These are phyloP conservation scores for Planiliza haematocheilus DNA, from an alignment of 2,113 vertebrate species.

Conservation along the genomic window DNA sequence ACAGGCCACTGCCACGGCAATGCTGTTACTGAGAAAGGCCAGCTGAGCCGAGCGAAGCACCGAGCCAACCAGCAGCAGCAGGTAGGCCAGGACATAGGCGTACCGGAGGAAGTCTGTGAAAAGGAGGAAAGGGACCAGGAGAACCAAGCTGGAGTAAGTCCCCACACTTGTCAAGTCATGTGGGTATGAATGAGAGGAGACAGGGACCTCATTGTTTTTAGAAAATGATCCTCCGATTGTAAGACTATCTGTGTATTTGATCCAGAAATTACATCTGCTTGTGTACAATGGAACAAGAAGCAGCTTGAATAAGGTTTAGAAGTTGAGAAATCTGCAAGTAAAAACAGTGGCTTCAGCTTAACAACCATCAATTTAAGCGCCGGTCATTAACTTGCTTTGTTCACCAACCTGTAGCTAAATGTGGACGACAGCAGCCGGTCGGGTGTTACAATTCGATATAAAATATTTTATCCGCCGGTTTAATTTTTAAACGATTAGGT, in stretches of 20 bases:
- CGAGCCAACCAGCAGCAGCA: too few relatives aligned
- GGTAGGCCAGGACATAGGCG: conserved; percentile 83
- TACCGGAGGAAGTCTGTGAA: conserved; percentile 89
- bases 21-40: conserved; percentile 85
- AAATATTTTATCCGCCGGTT: too few relatives aligned
- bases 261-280: too few relatives aligned
- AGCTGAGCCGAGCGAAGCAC: conserved; percentile 82
- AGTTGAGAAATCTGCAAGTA: conserved; percentile 23
- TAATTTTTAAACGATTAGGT: too few relatives aligned
- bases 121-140: too few relatives aligned
- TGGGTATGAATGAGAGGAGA: conserved; percentile 43
- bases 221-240: too few relatives aligned
- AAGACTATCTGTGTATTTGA: not conserved
- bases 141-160: conserved; percentile 86
- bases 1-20: conserved; percentile 87
- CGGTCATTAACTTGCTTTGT: too few relatives aligned
- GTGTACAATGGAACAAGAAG: not conserved
- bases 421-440: too few relatives aligned
- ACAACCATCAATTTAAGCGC: too few relatives aligned
- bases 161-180: conserved; percentile 88
- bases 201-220: conserved; percentile 22
- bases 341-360: not conserved
- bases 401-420: too few relatives aligned
- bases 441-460: too few relatives aligned
- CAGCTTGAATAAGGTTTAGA: not conserved